phyloP scores from a whole-genome alignment of 2,797 vertebrate species.

The Phoebastria nigripes region DNA sequence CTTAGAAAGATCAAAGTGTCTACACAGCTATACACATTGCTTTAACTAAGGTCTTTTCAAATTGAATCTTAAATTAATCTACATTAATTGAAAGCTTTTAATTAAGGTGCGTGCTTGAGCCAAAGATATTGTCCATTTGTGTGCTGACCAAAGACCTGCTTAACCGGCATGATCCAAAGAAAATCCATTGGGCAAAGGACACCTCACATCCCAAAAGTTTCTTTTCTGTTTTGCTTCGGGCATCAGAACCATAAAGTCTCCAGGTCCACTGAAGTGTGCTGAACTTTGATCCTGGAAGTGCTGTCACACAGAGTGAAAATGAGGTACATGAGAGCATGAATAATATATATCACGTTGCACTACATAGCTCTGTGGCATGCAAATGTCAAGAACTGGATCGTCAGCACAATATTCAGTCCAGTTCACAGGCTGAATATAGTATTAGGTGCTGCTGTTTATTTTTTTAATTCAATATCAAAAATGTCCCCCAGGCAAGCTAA shows the following conservation, averaged over 20 bases:
- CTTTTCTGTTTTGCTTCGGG: constrained; percentile 36
- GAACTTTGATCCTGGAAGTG: constrained; percentile 61
- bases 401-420: constrained; percentile 56
- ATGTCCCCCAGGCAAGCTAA: not conserved
- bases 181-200: not conserved
- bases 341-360: constrained; percentile 57
- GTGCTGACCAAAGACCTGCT: constrained; percentile 13
- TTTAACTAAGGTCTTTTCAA: constrained; percentile 45
- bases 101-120: constrained; percentile 33
- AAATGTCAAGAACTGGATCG: constrained; percentile 59
- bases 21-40: not conserved
- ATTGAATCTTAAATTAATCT: constrained; percentile 31
- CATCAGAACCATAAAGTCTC: constrained; percentile 48
- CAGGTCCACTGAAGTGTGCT: constrained; percentile 57
- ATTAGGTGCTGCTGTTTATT: not conserved
- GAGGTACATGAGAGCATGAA: constrained; percentile 59
- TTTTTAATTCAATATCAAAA: not conserved
- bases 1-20: constrained; percentile 45
- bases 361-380: constrained; percentile 53
- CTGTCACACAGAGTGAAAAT: constrained; percentile 56
- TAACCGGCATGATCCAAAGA: not conserved
- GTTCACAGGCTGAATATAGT: constrained; percentile 30
- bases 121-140: not conserved
- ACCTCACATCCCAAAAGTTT: constrained; percentile 2
- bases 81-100: constrained; percentile 42